phyloP scores from a whole-genome alignment of 2,797 vertebrate genomes.

The Tachyglossus aculeatus region DNA sequence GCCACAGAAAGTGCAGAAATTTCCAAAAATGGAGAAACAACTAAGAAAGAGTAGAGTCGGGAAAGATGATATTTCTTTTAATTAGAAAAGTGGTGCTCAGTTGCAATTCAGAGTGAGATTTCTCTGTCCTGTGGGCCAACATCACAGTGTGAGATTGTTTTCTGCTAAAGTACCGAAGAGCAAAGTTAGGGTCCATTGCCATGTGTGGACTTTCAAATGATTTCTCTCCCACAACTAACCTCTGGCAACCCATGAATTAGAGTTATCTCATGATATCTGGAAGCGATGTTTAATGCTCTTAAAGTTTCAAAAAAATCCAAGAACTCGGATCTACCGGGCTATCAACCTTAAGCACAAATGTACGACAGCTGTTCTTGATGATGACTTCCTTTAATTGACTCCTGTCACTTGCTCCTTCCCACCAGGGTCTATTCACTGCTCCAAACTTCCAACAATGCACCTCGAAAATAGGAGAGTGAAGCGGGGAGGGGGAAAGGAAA shows the following conservation, averaged over 20 bases:
- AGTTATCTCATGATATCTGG: not conserved
- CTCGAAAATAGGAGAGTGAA: not conserved
- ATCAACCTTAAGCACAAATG: constrained; percentile 48
- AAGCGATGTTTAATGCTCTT: not conserved
- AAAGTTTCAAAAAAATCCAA: too few relatives aligned
- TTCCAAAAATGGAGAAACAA: too few relatives aligned
- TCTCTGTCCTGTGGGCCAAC: constrained; percentile 29
- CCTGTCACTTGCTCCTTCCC: constrained; percentile 24
- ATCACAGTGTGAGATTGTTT: too few relatives aligned
- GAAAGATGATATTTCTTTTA: too few relatives aligned
- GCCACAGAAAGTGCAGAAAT: too few relatives aligned
- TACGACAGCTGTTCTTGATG: too few relatives aligned
- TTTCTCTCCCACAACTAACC: constrained; percentile 45
- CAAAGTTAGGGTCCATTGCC: constrained; percentile 41
- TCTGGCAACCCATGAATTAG: constrained; percentile 2
- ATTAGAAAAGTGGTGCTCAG: not conserved
- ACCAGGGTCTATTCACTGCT: constrained; percentile 46
- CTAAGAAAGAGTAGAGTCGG: too few relatives aligned
- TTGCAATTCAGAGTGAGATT: not conserved
- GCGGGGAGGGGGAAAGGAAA: not conserved
- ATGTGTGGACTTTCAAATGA: not conserved
- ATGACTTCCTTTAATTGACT: too few relatives aligned
- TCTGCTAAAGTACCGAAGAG: constrained; percentile 10
- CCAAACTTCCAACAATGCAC: constrained; percentile 23
- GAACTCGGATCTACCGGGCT: constrained; percentile 5